Evolutionary conservation across 2,888 invertebrate species (phyloP).

Genomic region (Camponotus fellah): DNA sequence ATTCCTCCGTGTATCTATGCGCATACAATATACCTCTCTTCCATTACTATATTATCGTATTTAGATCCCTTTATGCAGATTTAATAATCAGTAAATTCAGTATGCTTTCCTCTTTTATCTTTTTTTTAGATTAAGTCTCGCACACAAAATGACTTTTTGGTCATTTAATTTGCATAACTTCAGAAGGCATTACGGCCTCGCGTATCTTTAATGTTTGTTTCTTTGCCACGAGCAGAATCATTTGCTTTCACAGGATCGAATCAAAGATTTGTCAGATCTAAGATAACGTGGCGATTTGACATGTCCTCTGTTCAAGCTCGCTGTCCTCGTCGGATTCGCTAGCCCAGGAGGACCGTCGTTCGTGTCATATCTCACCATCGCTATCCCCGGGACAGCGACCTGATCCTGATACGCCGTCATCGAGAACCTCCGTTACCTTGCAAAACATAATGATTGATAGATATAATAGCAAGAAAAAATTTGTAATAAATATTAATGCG

Average conservation of each 20-base stretch:
- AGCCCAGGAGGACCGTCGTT: constrained; percentile 82
- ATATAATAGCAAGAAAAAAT: background rate
- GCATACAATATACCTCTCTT: background rate
- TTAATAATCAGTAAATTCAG: constrained; percentile 12
- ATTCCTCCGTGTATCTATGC: background rate
- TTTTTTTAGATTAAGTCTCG: background rate
- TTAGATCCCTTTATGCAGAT: background rate
- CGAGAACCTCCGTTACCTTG: constrained; percentile 82
- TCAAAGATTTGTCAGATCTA: constrained; percentile 66
- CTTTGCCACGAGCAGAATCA: background rate
- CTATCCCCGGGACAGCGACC: constrained; percentile 76
- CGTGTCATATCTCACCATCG: constrained; percentile 82
- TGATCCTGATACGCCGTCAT: constrained; percentile 79
- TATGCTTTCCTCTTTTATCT: background rate
- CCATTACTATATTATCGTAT: too few species aligned
- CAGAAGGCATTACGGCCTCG: background rate
- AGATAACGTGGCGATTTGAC: constrained; percentile 82
- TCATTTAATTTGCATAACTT: constrained; percentile 4
- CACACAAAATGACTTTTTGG: background rate
- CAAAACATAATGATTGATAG: constrained; percentile 14
- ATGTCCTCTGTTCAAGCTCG: constrained; percentile 81
- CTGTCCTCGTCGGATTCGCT: constrained; percentile 83
- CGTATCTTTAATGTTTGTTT: background rate
- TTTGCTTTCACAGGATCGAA: background rate
- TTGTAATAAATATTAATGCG: background rate